Base-by-base conservation (phyloP, 1,140 invertebrate species). In the Neotoxoptera formosana region DNA sequence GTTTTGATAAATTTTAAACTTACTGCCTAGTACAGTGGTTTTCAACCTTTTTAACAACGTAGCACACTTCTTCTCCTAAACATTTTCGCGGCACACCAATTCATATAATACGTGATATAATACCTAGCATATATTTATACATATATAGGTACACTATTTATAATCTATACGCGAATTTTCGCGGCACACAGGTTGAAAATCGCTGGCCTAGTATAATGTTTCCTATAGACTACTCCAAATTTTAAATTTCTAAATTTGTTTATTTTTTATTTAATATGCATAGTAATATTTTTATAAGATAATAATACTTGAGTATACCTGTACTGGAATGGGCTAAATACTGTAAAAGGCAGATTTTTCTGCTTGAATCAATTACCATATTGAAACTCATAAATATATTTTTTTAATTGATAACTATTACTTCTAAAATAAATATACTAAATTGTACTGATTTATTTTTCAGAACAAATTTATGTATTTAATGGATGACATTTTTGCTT, bases 401-500 rank as follows among this genome's bases (percentile, higher is more conserved):
- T 76, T 60, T 17, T n/a, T n/a, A 76, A n/a, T n/a, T 76, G 17
- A 76, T 17, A n/a, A 76, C n/a, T 41, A 41, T 41, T 76, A 76
- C 60, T 76, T 76, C 9, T 67, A n/a, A 67, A 67, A n/a, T 67
- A 8, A n/a, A 1, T 76, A n/a, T 67, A 84, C 25, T 84, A 45
- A 47, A 86, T 47, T 86, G 41, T 45, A 45, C 36, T 83, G 8
- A 30, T 30, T 86, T 88, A 41, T 87, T 88, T 88, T 90, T 95
- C 93, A 97, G 96, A 96, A 97, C 94, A 96, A 96, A 94, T 95
- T 95, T 95, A 96, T 99, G 93, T 99, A 99, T 95, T 95, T 99
- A 14, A 95, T 99, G 93, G 99, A 99, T 95, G 99, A 99, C 95
- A 97, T 99, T 60, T 96, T 99, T 91, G 97, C 99, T 45, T 97